Base-by-base conservation (phyloP, 2,797 vertebrate genomes). In the Phrynocephalus guinanensis region DNA sequence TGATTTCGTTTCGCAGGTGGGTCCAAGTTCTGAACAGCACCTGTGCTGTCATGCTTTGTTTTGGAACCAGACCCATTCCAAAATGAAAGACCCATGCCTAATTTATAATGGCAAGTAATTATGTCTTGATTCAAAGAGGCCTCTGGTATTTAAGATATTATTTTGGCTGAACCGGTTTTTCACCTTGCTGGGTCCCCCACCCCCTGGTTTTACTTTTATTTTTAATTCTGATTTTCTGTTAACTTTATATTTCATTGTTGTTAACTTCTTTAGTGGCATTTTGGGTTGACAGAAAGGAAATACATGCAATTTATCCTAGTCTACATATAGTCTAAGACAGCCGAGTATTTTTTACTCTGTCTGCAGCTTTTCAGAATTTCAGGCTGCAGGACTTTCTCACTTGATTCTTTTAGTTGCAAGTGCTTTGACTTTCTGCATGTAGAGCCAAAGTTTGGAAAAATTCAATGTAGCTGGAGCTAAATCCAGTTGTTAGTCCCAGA, bases 331-430 rank as follows among this genome's bases (percentile, higher is more conserved):
- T 44, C 30, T 11, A 24, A 56, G 26, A n/a, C 56, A 5, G 18
- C 28, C 48, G 4, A 30, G 26, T 30, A 77, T 66, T 85, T 38
- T 68, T 22, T 56, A 33, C 15, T 70, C 8, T 79, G 24, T 79
- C 76, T 84, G 79, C 86, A 72, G 76, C 92, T 93, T 93, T 91
- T 86, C 86, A 90, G 89, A 92, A 92, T 93, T 91, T 94, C 13
- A 33, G 9, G 26, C 20, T 63, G 30, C 9, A 56, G 4, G 3
- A 1, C 26, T 26, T 86, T 72, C 15, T 5, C 26, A 79, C 20
- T 63, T 38, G 68, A 80, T 80, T 13, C 15, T 56, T 24, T 70
- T 26, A 22, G 4, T 76, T 70, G 44, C 60, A 77, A 30, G 28
- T 76, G 13, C 38, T 18, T 6, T 24, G 72, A 26, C 20, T 26